phyloP scores from a whole-genome alignment of 92 coral and sea anemone genomes.

The Parazoanthus atlanticus region DNA sequence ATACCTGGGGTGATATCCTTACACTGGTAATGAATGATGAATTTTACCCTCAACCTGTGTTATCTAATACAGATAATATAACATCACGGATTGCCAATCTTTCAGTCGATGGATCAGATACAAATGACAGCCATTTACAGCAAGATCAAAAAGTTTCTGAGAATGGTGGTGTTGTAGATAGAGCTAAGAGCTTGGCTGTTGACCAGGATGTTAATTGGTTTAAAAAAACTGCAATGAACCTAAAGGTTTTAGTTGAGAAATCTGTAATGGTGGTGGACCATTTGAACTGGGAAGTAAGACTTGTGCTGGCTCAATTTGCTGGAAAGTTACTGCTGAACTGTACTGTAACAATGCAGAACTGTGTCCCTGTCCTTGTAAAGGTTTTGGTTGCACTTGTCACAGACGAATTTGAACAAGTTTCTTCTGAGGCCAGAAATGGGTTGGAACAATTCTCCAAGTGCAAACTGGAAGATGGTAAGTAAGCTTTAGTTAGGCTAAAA shows the following conservation, averaged over 20 bases:
- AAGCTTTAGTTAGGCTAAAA: too few species aligned
- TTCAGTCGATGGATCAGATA: conserved; percentile 18
- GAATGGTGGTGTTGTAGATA: conserved; percentile 37
- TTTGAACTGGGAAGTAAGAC: conserved; percentile 89
- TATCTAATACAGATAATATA: conserved; percentile 50
- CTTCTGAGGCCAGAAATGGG: conserved; percentile 61
- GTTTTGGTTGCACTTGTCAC: conserved; percentile 75
- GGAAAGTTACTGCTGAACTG: conserved; percentile 72
- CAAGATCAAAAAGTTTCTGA: conserved; percentile 19
- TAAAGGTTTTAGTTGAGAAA: conserved; percentile 77
- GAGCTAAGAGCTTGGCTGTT: conserved; percentile 55
- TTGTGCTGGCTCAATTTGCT: conserved; percentile 70
- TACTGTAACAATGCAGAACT: conserved; percentile 60
- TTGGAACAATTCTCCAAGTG: conserved; percentile 60
- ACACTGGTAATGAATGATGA: conserved; percentile 81
- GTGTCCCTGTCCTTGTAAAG: conserved; percentile 72
- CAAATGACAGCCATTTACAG: neutral
- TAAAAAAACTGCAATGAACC: conserved; percentile 69
- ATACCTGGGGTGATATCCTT: conserved; percentile 71
- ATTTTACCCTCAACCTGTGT: conserved; percentile 49
- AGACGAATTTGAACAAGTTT: conserved; percentile 83
- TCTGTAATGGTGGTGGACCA: conserved; percentile 50
- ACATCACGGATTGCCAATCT: conserved; percentile 56
- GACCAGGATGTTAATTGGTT: conserved; percentile 68
- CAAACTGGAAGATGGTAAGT: conserved; percentile 66